These are phyloP conservation scores for Rhadina sibilatrix DNA, from an alignment of 2,113 vertebrate genomes.

Conservation along the genomic window DNA sequence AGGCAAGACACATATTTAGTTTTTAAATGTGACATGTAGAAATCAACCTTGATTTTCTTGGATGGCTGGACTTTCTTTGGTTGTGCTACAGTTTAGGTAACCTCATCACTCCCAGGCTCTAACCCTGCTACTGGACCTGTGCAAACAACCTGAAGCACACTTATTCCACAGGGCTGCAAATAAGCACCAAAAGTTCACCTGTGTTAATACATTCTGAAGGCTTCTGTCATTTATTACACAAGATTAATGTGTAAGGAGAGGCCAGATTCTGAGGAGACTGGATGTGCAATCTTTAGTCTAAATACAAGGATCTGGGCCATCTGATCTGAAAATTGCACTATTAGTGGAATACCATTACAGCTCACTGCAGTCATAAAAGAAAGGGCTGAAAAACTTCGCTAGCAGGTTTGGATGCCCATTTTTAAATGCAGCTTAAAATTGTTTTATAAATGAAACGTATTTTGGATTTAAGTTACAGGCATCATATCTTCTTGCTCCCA, in stretches of 20 bases:
- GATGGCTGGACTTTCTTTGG: neutral
- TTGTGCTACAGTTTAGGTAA: neutral
- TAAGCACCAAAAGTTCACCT: neutral
- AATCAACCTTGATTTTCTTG: constrained; percentile 27
- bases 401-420: neutral
- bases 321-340: neutral
- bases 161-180: neutral
- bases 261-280: neutral
- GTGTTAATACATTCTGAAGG: neutral
- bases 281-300: neutral
- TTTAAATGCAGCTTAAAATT: neutral
- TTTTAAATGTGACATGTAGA: constrained; percentile 36
- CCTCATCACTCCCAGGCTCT: neutral
- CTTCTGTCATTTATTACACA: neutral
- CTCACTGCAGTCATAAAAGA: neutral
- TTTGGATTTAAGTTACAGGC: neutral
- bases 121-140: constrained; percentile 26
- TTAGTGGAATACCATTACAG: neutral
- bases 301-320: neutral
- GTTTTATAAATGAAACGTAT: neutral
- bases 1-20: neutral
- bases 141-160: constrained; percentile 13
- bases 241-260: neutral
- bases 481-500: neutral
- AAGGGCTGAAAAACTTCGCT: neutral